These are phyloP conservation scores for Stigmatopora argus DNA, from an alignment of 2,113 vertebrate genomes.

Conservation along the genomic window DNA sequence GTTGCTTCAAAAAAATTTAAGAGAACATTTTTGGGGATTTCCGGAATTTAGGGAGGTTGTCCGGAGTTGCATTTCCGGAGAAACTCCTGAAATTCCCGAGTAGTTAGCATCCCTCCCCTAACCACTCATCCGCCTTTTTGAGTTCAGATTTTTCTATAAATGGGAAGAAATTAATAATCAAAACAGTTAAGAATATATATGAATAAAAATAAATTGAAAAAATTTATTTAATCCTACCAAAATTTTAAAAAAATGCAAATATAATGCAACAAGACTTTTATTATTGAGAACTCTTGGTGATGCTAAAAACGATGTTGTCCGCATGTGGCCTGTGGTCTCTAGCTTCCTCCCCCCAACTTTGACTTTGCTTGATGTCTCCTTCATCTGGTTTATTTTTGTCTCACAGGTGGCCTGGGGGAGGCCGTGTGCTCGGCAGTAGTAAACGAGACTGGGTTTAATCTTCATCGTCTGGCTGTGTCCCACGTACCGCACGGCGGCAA, in stretches of 20 bases:
- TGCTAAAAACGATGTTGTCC: not conserved
- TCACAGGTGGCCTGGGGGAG: constrained; percentile 84
- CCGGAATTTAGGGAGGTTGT: too few relatives aligned
- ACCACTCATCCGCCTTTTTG: too few relatives aligned
- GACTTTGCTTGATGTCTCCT: not conserved
- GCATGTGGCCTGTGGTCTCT: not conserved
- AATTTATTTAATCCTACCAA: not conserved
- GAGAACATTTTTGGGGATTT: too few relatives aligned
- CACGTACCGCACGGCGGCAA: constrained; percentile 84
- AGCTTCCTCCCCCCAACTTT: not conserved
- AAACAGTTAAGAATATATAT: not conserved
- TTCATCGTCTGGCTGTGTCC: constrained; percentile 80
- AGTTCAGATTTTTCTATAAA: too few relatives aligned
- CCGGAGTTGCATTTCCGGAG: too few relatives aligned
- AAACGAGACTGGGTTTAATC: constrained; percentile 76
- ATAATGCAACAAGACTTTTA: not conserved
- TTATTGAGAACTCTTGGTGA: not conserved
- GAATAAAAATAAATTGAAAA: not conserved
- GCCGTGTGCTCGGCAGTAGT: constrained; percentile 76
- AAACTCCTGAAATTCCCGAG: too few relatives aligned
- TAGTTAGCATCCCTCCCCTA: too few relatives aligned
- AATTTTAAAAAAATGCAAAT: not conserved
- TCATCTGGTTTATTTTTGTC: constrained; percentile 11
- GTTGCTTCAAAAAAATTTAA: too few relatives aligned
- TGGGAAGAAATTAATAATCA: too few relatives aligned